Evolutionary conservation across 2,113 vertebrate species (phyloP).

Genomic region (Takifugu bimaculatus): DNA sequence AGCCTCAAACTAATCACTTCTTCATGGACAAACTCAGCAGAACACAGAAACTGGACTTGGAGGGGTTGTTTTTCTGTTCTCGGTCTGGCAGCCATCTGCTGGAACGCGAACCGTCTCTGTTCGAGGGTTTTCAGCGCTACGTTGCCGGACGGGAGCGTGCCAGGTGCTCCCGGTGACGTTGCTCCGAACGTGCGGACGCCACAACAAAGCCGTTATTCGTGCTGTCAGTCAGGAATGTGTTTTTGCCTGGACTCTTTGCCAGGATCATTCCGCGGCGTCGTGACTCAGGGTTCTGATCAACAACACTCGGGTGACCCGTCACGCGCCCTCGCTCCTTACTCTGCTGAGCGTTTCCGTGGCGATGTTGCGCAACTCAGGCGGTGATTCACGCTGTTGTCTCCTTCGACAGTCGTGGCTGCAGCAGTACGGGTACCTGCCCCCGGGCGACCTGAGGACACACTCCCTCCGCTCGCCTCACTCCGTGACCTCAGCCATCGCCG

Average conservation of each 20-base stretch:
- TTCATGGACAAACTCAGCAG: not conserved
- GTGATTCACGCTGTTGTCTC: constrained; percentile 4
- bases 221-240: constrained; percentile 46
- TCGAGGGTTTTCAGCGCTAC: not conserved
- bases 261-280: constrained; percentile 1
- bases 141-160: constrained; percentile 16
- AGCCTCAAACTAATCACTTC: not conserved
- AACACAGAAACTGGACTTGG: not conserved
- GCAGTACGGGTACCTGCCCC: constrained; percentile 92
- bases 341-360: not conserved
- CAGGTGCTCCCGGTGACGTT: constrained; percentile 29
- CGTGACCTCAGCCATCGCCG: constrained; percentile 79
- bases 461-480: constrained; percentile 83
- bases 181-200: constrained; percentile 10
- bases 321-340: not conserved
- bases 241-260: constrained; percentile 29
- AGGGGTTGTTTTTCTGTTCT: constrained; percentile 16
- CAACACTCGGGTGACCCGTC: constrained; percentile 7
- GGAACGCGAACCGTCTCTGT: constrained; percentile 35
- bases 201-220: constrained; percentile 41
- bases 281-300: not conserved
- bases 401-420: constrained; percentile 84
- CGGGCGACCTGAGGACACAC: constrained; percentile 85
- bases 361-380: not conserved
- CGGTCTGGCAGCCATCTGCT: not conserved